Percentiles rank a stretch among this genome's conserved stretches.
Evolutionary conservation across 2,113 vertebrate species (phyloP).

Genomic region (Abramis brama): DNA sequence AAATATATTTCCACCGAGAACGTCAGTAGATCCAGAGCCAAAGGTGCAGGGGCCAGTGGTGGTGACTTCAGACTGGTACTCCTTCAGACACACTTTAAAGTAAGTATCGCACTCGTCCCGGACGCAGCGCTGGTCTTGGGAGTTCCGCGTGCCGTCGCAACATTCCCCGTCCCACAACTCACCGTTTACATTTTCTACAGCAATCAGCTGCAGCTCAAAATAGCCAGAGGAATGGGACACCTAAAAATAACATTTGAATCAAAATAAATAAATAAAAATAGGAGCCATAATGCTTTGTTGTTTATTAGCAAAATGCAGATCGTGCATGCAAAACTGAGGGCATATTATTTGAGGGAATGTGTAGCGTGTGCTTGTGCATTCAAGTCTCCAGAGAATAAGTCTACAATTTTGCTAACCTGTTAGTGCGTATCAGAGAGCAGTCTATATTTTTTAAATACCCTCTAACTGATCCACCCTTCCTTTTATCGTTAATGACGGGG

Average conservation of each 20-base stretch:
- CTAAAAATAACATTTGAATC: conserved; percentile 81
- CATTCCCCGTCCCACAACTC: conserved; percentile 92
- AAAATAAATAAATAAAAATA: conserved; percentile 22
- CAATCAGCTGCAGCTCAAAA: conserved; percentile 97
- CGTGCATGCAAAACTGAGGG: background rate
- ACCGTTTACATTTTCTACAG: conserved; percentile 92
- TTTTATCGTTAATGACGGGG: background rate
- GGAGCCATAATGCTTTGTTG: background rate
- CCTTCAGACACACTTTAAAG: conserved; percentile 92
- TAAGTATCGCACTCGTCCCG: conserved; percentile 97
- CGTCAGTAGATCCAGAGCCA: conserved; percentile 86
- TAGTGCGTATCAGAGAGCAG: background rate
- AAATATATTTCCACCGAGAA: conserved; percentile 96
- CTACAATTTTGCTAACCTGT: background rate
- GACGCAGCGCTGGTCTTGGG: conserved; percentile 83
- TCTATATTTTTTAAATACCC: background rate
- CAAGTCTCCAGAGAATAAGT: conserved; percentile 33
- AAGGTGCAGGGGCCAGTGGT: conserved; percentile 84
- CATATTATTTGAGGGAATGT: background rate
- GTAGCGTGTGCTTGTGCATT: conserved; percentile 6
- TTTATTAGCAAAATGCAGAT: background rate
- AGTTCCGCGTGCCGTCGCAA: conserved; percentile 87
- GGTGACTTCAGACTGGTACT: conserved; percentile 90
- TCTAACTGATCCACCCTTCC: background rate
- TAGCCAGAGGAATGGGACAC: conserved; percentile 90